phyloP scores from a whole-genome alignment of 2,113 vertebrate species.

The Eulacestoma nigropectus region DNA sequence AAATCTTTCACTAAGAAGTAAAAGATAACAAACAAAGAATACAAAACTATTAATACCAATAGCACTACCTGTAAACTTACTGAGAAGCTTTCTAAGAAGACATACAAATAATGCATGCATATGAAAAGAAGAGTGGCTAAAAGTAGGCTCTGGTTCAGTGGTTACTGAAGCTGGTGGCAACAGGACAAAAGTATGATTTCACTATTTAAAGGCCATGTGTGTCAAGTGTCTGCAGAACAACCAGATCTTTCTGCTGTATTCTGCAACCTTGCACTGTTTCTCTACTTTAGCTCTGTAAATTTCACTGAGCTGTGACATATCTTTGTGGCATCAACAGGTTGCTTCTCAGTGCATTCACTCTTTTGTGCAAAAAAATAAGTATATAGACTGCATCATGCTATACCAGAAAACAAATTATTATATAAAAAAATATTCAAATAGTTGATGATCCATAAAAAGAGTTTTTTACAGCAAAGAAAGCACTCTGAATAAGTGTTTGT shows the following conservation, averaged over 20 bases:
- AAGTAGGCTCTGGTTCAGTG: not conserved
- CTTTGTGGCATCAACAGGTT: not conserved
- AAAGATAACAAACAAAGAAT: not conserved
- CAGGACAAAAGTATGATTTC: not conserved
- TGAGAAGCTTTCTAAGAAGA: not conserved
- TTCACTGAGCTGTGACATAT: not conserved
- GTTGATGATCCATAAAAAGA: not conserved
- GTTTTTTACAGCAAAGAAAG: not conserved
- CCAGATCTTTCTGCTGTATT: not conserved
- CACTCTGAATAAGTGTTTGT: not conserved
- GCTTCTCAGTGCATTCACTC: not conserved
- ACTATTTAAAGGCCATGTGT: not conserved
- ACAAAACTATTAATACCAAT: not conserved
- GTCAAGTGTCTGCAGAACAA: not conserved
- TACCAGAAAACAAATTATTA: not conserved
- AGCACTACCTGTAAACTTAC: not conserved
- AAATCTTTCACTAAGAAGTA: not conserved
- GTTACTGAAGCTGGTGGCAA: not conserved
- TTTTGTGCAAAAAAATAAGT: not conserved
- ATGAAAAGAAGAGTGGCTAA: not conserved
- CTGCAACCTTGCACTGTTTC: not conserved
- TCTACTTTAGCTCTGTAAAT: not conserved
- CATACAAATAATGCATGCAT: not conserved
- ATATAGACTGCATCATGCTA: not conserved
- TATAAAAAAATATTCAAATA: not conserved